These are phyloP conservation scores for Linepithema humile DNA, from an alignment of 1,140 invertebrate species.

Conservation along the genomic window DNA sequence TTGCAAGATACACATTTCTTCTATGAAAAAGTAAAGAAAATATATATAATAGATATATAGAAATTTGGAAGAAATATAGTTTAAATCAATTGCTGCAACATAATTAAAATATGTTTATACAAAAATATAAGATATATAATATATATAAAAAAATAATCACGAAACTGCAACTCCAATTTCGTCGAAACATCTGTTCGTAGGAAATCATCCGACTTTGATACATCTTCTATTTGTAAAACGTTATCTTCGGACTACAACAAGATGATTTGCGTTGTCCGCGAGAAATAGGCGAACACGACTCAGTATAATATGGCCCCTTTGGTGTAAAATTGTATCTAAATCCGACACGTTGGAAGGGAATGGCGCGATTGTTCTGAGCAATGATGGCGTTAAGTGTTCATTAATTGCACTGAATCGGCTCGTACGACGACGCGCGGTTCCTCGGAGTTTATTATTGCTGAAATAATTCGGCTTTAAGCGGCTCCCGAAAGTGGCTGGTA, in stretches of 20 bases:
- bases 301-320: background rate
- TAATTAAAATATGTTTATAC: too few species aligned
- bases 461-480: slow-evolving; percentile 53
- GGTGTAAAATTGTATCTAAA: background rate
- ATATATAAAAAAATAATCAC: background rate
- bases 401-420: slow-evolving; percentile 24
- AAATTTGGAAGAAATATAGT: background rate
- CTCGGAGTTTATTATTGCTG: slow-evolving; percentile 44
- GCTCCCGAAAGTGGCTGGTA: slow-evolving; percentile 31
- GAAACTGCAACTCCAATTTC: background rate
- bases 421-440: background rate
- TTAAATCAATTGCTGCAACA: too few species aligned
- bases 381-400: slow-evolving; percentile 32
- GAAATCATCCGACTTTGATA: background rate
- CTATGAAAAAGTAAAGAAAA: too few species aligned
- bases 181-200: background rate
- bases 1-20: background rate
- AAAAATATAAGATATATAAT: too few species aligned
- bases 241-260: background rate
- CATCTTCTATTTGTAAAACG: background rate
- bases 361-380: slow-evolving; percentile 19
- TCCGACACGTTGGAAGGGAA: background rate
- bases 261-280: background rate
- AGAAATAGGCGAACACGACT: slow-evolving; percentile 5
- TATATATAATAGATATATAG: too few species aligned